phyloP scores from a whole-genome alignment of 2,797 vertebrate genomes.

The Pangasius krempfi region DNA sequence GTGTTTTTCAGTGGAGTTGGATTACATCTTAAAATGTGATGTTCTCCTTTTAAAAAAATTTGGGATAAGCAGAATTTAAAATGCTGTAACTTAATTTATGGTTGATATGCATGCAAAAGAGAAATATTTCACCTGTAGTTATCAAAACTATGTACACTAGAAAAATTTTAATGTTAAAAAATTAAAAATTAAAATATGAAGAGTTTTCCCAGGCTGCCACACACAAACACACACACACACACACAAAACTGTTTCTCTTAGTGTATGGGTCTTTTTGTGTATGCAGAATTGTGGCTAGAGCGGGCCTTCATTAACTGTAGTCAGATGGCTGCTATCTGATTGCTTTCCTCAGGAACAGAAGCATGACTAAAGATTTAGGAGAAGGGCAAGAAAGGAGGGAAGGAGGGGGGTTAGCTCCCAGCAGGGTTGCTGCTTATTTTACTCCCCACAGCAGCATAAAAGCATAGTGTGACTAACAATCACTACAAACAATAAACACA shows the following conservation, averaged over 20 bases:
- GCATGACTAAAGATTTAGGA: slow-evolving; percentile 24
- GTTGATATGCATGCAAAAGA: background rate
- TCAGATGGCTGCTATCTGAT: slow-evolving; percentile 44
- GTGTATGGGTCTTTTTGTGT: background rate
- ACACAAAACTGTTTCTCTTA: background rate
- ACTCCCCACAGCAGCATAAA: slow-evolving; percentile 57
- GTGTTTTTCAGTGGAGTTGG: background rate
- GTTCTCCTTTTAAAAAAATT: background rate
- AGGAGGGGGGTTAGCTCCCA: slow-evolving; percentile 15
- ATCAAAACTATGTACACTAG: background rate
- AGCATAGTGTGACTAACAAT: slow-evolving; percentile 72
- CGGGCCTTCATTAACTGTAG: slow-evolving; percentile 45
- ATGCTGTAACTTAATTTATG: background rate
- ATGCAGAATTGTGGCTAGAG: slow-evolving; percentile 12
- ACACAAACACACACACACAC: background rate
- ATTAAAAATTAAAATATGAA: background rate
- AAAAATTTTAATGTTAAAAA: background rate
- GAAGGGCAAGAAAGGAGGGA: background rate
- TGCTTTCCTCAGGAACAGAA: slow-evolving; percentile 41
- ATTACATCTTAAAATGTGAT: background rate
- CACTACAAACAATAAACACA: slow-evolving; percentile 30
- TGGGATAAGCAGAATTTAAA: background rate
- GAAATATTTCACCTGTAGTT: background rate
- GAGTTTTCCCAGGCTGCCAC: background rate
- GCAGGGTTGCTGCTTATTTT: slow-evolving; percentile 39